These are phyloP conservation scores for Harpegnathos saltator DNA, from an alignment of 1,140 invertebrate genomes.

Conservation along the genomic window DNA sequence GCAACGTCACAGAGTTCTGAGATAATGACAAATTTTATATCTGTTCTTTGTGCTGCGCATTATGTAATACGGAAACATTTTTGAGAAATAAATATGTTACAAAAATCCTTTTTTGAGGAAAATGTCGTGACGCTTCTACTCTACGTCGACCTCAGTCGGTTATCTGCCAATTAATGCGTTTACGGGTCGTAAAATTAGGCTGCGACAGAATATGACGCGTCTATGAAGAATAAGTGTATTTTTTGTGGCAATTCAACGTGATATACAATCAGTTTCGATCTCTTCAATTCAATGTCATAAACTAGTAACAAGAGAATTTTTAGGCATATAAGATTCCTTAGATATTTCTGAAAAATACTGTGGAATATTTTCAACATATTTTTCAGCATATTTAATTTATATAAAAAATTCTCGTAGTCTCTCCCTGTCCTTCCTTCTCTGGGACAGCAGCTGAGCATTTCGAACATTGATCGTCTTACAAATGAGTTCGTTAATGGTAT, in stretches of 20 bases:
- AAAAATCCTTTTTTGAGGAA: not conserved
- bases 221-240: too few species aligned
- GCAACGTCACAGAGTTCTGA: not conserved
- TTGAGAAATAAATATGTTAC: slow-evolving; percentile 28
- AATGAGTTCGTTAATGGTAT: slow-evolving; percentile 31
- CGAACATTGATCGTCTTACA: not conserved
- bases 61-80: slow-evolving; percentile 33
- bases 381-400: too few species aligned
- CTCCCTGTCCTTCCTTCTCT: too few species aligned
- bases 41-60: slow-evolving; percentile 6
- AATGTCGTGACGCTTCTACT: not conserved
- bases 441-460: too few species aligned
- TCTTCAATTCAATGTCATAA: slow-evolving; percentile 27
- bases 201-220: too few species aligned
- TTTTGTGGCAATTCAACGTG: too few species aligned
- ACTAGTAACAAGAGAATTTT: not conserved
- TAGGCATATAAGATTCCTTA: too few species aligned
- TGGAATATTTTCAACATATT: too few species aligned
- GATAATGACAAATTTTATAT: slow-evolving; percentile 39
- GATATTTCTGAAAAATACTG: too few species aligned
- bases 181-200: too few species aligned
- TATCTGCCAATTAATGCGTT: too few species aligned
- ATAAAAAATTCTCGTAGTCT: too few species aligned
- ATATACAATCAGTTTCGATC: not conserved
- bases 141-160: not conserved